Evolutionary conservation across 2,888 invertebrate genomes (phyloP), one percentile per base, ranked within the genome.

Genomic region (Sarcophaga variegata): DNA sequence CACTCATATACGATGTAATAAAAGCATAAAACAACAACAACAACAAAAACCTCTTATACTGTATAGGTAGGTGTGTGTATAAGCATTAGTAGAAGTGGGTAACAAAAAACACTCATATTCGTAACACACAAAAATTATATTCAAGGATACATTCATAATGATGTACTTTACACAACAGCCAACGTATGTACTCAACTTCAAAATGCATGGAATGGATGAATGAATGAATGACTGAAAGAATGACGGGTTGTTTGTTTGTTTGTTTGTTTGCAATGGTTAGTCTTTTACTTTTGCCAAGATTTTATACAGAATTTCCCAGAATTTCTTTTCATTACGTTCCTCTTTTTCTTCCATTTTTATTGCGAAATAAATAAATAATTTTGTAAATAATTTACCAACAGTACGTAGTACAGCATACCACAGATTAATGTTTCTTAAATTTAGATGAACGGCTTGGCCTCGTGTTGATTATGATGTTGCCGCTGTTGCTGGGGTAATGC

Each of bases 91-190:
- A 37, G 71, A 72, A 27, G 64, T 49, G 47, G 27, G 64, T 69
- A 63, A 20, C 20, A 37, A 8, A 37, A 37, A 37, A 10, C 37
- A 79, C 62, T 71, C 66, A 71, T 71, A 67, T 67, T 54, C 64
- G 37, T 67, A 20, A 20, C 64, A 60, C 20, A 74, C 17, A 75
- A 60, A 47, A 62, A 81, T 70, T 66, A 81, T 69, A 81, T 70
- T 64, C 71, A 78, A 81, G 66, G 10, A 37, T 37, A 10, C 37
- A 37, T 37, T 84, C 71, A 74, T 84, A 87, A 81, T 87, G 87
- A 87, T 79, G 87, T 66, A 87, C 81, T 87, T 84, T 84, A 67
- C 47, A 79, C 66, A 45, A 84, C 80, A 76, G 75, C 76, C 49
- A 83, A 71, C 81, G 83, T 22, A 83, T 6, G 83, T 22, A 83